Base-by-base conservation (phyloP, 2,113 vertebrate genomes). In the Trinectes maculatus region DNA sequence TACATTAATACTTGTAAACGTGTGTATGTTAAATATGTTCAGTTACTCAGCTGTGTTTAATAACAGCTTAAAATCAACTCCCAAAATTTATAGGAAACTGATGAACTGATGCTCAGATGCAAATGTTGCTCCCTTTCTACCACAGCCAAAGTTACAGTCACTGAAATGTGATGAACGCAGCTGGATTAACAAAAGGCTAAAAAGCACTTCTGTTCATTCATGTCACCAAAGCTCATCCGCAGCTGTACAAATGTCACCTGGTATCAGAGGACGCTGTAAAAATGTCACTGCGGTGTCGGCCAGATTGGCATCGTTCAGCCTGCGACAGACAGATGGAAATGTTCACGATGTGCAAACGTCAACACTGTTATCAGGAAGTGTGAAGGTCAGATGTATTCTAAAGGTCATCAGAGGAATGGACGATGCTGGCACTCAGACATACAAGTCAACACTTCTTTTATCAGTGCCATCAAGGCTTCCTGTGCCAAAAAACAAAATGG, bases 241-340 rank as follows among this genome's bases (percentile, higher is more conserved):
- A 0, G 10, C 5, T 43, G 63, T 47, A 44, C 34, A 85, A 90
- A 90, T 82, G 81, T 74, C 86, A 83, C 7, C 52, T 46, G 52
- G 58, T 80, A 80, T 87, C 78, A 64, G 49, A 29, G 1, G 34
- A 21, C 5, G 40, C 26, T 22, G 57, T 26, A 12, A 24, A 86
- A 85, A 74, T 57, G 61, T 34, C 51, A 8, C 16, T 43, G 13
- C 8, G 48, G 58, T 77, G 61, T 81, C 66, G 54, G 3, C 1
- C 9, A 22, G 47, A 80, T 80, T 71, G 65, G 37, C 70, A 46
- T 78, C 67, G 29, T 37, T 42, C 0, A 28, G 34, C 47, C 25
- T 25, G 37, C 56, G 62, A 59, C 1, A 56, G 25, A 63, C 33
- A 11, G 49, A 52, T 40, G 68, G 43, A 40, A 39, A 11, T 6